These are phyloP conservation scores for Eudyptes chrysolophus DNA, from an alignment of 2,113 vertebrate species.

Conservation along the genomic window DNA sequence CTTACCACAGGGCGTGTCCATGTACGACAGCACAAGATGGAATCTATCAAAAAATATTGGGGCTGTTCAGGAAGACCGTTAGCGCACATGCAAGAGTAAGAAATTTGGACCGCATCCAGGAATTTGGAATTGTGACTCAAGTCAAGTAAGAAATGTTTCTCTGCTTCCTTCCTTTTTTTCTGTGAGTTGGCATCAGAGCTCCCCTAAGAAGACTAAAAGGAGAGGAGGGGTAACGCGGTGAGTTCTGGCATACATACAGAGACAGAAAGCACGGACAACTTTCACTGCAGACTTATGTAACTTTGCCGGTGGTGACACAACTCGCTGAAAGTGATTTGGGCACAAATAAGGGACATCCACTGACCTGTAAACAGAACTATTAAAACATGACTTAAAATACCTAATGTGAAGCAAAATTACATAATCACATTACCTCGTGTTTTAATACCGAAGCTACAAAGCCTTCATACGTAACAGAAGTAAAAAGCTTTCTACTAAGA, in stretches of 20 bases:
- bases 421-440: background rate
- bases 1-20: background rate
- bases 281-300: constrained; percentile 21
- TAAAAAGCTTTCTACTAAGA: background rate
- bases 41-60: background rate
- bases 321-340: background rate
- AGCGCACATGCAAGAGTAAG: background rate
- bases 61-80: background rate
- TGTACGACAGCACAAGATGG: background rate
- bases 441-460: background rate
- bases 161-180: background rate
- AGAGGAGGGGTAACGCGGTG: background rate
- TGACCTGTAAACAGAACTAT: background rate
- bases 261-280: background rate
- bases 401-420: background rate
- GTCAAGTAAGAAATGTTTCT: background rate
- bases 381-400: constrained; percentile 3
- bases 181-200: background rate
- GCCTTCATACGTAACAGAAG: background rate
- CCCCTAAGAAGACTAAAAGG: background rate
- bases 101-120: background rate
- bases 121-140: background rate
- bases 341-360: background rate
- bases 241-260: background rate
- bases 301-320: background rate